Conservation (phyloP, 2,888 invertebrate species). For the Achlya flavicornis region DNA sequence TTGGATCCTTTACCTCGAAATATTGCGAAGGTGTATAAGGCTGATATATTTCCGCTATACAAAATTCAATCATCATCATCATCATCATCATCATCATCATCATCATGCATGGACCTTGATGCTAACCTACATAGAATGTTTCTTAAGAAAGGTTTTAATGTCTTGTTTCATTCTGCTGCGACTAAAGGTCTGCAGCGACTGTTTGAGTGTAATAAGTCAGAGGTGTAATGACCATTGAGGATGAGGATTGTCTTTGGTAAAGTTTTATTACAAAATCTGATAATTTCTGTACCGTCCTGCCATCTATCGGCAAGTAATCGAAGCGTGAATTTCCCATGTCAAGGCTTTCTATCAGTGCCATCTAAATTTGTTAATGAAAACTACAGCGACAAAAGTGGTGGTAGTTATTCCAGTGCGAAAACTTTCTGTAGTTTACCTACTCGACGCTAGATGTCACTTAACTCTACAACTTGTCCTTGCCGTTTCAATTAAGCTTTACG, state of each 20-base stretch:
- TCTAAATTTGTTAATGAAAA: background rate
- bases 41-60: too few species aligned
- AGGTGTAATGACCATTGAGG: too few species aligned
- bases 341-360: background rate
- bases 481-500: background rate
- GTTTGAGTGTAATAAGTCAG: too few species aligned
- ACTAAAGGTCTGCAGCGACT: too few species aligned
- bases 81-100: too few species aligned
- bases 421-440: background rate
- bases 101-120: too few species aligned
- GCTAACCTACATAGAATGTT: too few species aligned
- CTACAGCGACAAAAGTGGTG: background rate
- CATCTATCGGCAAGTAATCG: background rate
- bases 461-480: background rate
- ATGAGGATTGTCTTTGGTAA: too few species aligned
- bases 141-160: too few species aligned
- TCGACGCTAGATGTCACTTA: slow-evolving; percentile 5
- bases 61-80: too few species aligned
- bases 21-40: too few species aligned
- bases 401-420: background rate
- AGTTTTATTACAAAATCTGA: background rate
- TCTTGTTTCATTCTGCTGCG: too few species aligned
- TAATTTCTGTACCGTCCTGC: background rate
- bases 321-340: background rate
- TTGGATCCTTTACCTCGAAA: background rate